phyloP scores from a whole-genome alignment of 1,140 invertebrate genomes.

The Megathymus violae region DNA sequence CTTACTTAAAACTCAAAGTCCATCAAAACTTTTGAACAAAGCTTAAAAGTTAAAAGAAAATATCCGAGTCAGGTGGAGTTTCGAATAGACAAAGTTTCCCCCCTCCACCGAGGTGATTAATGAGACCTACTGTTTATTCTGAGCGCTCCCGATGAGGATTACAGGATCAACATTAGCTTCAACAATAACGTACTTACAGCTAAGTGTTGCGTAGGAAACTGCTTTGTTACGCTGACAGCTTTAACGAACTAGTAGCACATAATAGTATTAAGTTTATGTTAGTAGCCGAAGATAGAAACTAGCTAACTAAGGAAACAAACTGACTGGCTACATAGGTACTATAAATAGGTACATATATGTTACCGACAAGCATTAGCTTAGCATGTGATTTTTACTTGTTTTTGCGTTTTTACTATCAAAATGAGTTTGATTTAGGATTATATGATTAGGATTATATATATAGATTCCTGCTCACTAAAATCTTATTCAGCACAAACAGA shows the following conservation, averaged over 20 bases:
- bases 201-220: conserved; percentile 26
- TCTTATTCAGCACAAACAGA: no score
- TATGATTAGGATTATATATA: no score
- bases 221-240: conserved; percentile 13
- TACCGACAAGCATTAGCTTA: no score
- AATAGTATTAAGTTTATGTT: background rate
- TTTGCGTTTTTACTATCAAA: no score
- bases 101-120: conserved; percentile 66
- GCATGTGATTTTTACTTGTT: no score
- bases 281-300: no score
- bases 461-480: no score
- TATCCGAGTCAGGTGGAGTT: conserved; percentile 77
- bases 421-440: no score
- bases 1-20: conserved; percentile 80
- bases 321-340: no score
- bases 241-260: conserved; percentile 4
- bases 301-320: no score
- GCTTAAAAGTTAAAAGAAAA: conserved; percentile 83
- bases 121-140: conserved; percentile 64
- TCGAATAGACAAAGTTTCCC: conserved; percentile 74
- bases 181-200: conserved; percentile 39
- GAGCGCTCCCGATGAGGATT: conserved; percentile 71
- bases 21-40: conserved; percentile 80
- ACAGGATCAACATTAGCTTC: conserved; percentile 46
- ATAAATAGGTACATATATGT: no score